Evolutionary conservation across 2,113 vertebrate species (phyloP), one percentile per base, ranked within the genome.

Genomic region (Cisticola juncidis): DNA sequence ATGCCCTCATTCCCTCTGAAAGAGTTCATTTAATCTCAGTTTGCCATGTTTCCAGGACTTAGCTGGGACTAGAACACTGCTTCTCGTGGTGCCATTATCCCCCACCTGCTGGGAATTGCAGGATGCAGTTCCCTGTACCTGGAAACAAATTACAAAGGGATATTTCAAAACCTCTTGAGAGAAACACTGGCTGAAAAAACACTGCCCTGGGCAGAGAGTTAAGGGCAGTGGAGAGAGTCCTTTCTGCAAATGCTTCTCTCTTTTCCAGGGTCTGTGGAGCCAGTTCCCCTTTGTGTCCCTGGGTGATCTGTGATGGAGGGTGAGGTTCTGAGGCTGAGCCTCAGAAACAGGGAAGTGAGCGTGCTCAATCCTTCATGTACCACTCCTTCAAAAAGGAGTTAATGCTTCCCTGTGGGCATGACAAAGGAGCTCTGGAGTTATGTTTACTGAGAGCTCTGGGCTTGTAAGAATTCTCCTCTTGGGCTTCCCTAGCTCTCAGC

Each of bases 351-450:
- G 21, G 36, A 33, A 42, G 40, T 13, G 57, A 38, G 14, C 1
- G 14, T 38, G 48, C 57, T 78, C 57, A 31, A 0, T 2, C 57
- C 64, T 65, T 81, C 78, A 18, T 35, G 7, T 6, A 57, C 4
- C 40, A 8, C 14, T 73, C 60, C 51, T 69, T 73, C 18, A 7
- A 23, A 72, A 56, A 86, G 65, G 50, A 80, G n/a, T 65, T 54
- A 57, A 38, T 68, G 38, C 1, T 6, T 78, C 86, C 56, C 86
- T 47, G 33, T 0, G 12, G 73, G 28, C 73, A 40, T 0, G 0
- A 18, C 20, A 60, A 71, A 71, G 69, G 65, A 84, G 51, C 69
- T 4, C 2, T 64, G 61, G 47, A 78, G 26, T 91, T 92, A 31
- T 3, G 65, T 57, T 86, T 87, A 44, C 57, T 0, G 0, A 65